These are phyloP conservation scores for Vultur gryphus DNA, from an alignment of 2,797 vertebrate genomes.

Conservation along the genomic window DNA sequence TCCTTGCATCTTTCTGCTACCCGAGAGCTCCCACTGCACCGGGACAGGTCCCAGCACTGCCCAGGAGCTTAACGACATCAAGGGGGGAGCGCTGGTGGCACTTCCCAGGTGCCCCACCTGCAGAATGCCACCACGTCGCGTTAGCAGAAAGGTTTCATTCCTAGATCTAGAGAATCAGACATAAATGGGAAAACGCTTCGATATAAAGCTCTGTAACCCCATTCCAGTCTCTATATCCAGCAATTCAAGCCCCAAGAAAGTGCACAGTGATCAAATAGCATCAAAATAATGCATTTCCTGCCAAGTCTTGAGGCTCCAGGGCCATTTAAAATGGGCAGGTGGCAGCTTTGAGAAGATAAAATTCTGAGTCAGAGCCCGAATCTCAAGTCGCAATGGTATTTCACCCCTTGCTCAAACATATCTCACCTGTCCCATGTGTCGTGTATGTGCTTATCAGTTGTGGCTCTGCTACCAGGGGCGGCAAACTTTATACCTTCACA, in stretches of 20 bases:
- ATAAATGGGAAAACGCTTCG: not conserved
- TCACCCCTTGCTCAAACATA: not conserved
- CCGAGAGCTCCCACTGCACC: not conserved
- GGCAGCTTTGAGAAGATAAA: constrained; percentile 22
- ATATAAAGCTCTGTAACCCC: constrained; percentile 1
- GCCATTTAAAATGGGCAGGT: not conserved
- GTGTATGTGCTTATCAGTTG: not conserved
- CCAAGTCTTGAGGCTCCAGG: not conserved
- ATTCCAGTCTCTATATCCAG: not conserved
- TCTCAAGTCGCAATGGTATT: not conserved
- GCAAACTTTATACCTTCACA: not conserved
- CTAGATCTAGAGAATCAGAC: not conserved
- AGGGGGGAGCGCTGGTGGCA: not conserved
- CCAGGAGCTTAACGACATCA: not conserved
- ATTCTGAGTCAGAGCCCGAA: not conserved
- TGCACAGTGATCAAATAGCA: constrained; percentile 39
- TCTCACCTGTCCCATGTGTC: not conserved
- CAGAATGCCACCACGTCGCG: fast-evolving
- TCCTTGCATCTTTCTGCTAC: not conserved
- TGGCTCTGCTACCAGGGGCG: fast-evolving
- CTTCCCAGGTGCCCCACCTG: not conserved
- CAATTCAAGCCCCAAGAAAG: constrained; percentile 1
- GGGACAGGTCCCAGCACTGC: not conserved
- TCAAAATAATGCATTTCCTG: constrained; percentile 10
- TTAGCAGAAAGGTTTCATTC: not conserved